Percentiles rank a stretch among this genome's conserved stretches.
These are phyloP conservation scores for Pelecanus crispus DNA, from an alignment of 2,113 vertebrate species.

Conservation along the genomic window DNA sequence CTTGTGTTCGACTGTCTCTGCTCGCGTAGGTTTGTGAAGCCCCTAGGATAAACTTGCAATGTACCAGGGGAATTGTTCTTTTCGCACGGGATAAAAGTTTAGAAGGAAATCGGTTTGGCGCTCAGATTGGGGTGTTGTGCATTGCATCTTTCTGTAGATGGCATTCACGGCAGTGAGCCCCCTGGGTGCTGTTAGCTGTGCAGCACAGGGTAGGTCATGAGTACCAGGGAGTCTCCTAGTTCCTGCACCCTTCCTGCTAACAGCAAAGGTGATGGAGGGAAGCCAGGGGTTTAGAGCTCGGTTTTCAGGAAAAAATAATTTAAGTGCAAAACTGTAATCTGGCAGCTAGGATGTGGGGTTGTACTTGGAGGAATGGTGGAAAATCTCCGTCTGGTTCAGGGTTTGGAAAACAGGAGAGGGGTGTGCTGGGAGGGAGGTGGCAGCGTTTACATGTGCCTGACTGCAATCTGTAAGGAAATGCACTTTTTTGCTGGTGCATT, in stretches of 20 bases:
- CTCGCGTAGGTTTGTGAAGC: not conserved
- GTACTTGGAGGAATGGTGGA: not conserved
- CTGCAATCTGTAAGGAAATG: fast-evolving
- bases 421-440: fast-evolving
- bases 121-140: not conserved
- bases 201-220: not conserved
- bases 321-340: not conserved
- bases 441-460: fast-evolving
- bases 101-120: not conserved
- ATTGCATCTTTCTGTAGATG: not conserved
- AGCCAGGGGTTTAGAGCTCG: not conserved
- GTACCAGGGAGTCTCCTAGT: not conserved
- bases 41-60: fast-evolving
- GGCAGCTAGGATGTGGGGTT: not conserved
- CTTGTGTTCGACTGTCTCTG: fast-evolving
- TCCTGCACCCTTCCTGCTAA: not conserved
- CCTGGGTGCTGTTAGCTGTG: not conserved
- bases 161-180: not conserved
- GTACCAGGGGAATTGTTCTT: not conserved
- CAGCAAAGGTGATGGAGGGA: not conserved
- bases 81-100: not conserved
- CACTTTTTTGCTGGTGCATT: fast-evolving
- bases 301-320: not conserved
- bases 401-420: not conserved
- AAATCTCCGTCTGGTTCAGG: not conserved